Percentiles rank a stretch among this genome's conserved stretches.
Evolutionary conservation across 30 jellyfish, hydroid and myxozoan genomes (phyloP).

Genomic region (Hydractinia symbiolongicarpus): DNA sequence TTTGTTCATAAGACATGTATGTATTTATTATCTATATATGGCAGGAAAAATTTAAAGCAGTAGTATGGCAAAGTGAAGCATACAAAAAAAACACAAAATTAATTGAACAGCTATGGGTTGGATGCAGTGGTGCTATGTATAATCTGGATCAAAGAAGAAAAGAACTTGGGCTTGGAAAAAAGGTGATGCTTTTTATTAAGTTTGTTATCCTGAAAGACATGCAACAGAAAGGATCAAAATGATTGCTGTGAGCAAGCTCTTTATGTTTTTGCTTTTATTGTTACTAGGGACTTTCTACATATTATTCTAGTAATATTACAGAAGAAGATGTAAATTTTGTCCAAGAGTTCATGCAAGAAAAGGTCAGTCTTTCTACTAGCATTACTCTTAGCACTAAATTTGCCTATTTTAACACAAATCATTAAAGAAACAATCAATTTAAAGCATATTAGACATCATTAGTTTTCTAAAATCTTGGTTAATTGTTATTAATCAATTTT

Average conservation of each 20-base stretch:
- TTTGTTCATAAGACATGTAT: too few relatives aligned
- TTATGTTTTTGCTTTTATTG: background rate
- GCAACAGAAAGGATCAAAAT: too few relatives aligned
- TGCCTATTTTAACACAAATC: too few relatives aligned
- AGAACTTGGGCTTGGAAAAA: constrained; percentile 68
- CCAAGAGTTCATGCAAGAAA: constrained; percentile 60
- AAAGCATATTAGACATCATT: too few relatives aligned
- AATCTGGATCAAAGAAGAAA: constrained; percentile 37
- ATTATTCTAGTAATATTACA: constrained; percentile 75
- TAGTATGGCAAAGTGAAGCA: constrained; percentile 65
- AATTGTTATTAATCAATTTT: too few relatives aligned
- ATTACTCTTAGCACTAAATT: too few relatives aligned
- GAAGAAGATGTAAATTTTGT: constrained; percentile 46
- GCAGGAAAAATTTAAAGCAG: constrained; percentile 45
- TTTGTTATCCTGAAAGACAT: too few relatives aligned
- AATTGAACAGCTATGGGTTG: constrained; percentile 74
- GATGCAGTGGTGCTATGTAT: constrained; percentile 55
- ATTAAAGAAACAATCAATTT: too few relatives aligned
- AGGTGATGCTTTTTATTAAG: constrained; percentile 33
- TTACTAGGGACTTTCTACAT: constrained; percentile 74
- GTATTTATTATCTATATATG: background rate
- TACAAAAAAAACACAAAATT: constrained; percentile 44
- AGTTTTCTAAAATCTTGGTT: too few relatives aligned
- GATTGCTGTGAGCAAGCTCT: too few relatives aligned
- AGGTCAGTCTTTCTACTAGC: constrained; percentile 30